These are phyloP conservation scores for Probaryconus sp. DNA, from an alignment of 1,140 invertebrate genomes.

Conservation along the genomic window DNA sequence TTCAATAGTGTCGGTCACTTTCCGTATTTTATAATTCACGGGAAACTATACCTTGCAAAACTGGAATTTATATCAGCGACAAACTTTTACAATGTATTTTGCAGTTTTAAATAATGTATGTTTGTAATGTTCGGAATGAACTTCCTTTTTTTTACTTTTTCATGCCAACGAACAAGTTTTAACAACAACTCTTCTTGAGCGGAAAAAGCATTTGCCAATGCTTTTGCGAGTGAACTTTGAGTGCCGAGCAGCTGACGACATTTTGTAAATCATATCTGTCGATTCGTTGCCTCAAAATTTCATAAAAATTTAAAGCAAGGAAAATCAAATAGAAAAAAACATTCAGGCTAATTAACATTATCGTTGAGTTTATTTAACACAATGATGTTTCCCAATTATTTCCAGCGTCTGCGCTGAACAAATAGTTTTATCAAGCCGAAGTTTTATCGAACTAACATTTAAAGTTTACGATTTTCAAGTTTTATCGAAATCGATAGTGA, in stretches of 20 bases:
- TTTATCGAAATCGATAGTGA: too few species aligned
- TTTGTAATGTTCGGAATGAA: conserved; percentile 19
- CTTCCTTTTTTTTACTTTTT: conserved; percentile 36
- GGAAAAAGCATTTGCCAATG: conserved; percentile 36
- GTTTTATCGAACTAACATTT: too few species aligned
- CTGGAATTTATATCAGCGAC: conserved; percentile 17
- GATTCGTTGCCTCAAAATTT: conserved; percentile 11
- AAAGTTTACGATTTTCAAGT: too few species aligned
- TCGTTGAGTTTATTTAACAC: too few species aligned
- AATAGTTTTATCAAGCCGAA: too few species aligned
- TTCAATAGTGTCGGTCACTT: too few species aligned
- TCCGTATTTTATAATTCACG: conserved; percentile 22
- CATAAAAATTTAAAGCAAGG: conserved; percentile 23
- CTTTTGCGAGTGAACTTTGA: conserved; percentile 28
- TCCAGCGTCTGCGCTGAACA: too few species aligned
- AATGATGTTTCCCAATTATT: too few species aligned
- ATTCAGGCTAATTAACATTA: too few species aligned
- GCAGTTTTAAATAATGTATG: conserved; percentile 24
- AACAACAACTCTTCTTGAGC: conserved; percentile 36
- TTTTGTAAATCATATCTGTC: conserved; percentile 15
- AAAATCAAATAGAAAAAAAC: too few species aligned
- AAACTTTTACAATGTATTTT: conserved; percentile 26
- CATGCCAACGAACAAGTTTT: conserved; percentile 24
- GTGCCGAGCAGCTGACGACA: conserved; percentile 17
- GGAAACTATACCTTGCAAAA: background rate